Conservation (phyloP, 2,797 vertebrate species). For the Monodelphis domestica region DNA sequence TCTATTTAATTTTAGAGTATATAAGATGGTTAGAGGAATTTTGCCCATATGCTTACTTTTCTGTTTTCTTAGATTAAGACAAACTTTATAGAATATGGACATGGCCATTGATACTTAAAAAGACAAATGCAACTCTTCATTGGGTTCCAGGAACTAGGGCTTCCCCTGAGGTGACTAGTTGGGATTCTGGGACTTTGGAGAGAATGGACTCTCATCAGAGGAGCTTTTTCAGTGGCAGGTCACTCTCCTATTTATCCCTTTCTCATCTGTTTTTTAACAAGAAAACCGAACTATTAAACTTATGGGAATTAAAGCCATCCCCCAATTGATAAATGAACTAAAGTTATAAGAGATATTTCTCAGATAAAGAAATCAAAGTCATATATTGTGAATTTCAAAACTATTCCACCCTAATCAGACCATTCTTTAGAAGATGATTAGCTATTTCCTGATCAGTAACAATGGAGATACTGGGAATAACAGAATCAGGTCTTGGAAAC, state of each 20-base stretch:
- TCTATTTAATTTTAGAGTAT: not conserved
- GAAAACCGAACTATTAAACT: too few species aligned
- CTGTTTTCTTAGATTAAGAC: not conserved
- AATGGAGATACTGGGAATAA: too few species aligned
- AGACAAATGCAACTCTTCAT: not conserved
- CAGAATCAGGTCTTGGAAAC: too few species aligned
- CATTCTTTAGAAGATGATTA: too few species aligned
- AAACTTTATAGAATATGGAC: not conserved
- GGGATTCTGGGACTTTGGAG: not conserved
- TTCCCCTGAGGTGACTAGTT: not conserved
- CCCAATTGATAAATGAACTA: too few species aligned
- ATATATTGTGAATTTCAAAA: too few species aligned
- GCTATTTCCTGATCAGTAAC: too few species aligned
- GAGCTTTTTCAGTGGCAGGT: not conserved
- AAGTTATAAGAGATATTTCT: too few species aligned
- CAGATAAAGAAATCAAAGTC: too few species aligned
- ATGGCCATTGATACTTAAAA: not conserved
- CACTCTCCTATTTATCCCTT: not conserved
- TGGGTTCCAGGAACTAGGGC: not conserved
- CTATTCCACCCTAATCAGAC: too few species aligned
- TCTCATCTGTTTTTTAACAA: not conserved
- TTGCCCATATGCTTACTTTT: not conserved
- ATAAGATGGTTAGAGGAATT: fast-evolving
- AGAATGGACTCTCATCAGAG: not conserved
- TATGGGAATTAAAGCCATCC: too few species aligned